Evolutionary conservation across 2,888 invertebrate genomes (phyloP).

Genomic region (Argyresthia albistria): DNA sequence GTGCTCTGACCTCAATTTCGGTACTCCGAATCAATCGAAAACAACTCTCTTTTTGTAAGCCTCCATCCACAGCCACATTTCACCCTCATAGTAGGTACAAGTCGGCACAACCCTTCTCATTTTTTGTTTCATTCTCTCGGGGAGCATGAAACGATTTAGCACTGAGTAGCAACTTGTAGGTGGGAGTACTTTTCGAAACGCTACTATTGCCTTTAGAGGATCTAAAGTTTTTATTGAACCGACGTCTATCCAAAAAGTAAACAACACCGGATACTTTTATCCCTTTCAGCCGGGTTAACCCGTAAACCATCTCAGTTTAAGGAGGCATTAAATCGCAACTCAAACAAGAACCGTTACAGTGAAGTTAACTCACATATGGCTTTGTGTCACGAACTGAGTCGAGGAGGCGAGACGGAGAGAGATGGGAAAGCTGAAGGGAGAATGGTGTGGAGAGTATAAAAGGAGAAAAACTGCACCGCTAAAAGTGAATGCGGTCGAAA

Average conservation of each 20-base stretch:
- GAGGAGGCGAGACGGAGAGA: conserved; percentile 47
- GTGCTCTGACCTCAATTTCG: too few species aligned
- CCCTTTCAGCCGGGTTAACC: conserved; percentile 66
- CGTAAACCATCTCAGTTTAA: conserved; percentile 72
- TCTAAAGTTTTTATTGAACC: conserved; percentile 58
- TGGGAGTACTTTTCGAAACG: neutral
- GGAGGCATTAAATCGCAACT: conserved; percentile 73
- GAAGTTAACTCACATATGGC: conserved; percentile 72
- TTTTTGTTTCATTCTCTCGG: too few species aligned
- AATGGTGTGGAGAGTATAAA: conserved; percentile 66
- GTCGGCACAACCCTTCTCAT: too few species aligned
- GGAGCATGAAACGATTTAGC: too few species aligned
- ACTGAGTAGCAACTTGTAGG: too few species aligned
- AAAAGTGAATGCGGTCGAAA: conserved; percentile 73
- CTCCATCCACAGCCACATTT: too few species aligned
- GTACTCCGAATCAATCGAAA: too few species aligned
- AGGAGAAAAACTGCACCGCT: conserved; percentile 71
- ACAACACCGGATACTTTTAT: conserved; percentile 60
- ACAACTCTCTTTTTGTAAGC: too few species aligned
- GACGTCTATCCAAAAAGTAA: conserved; percentile 56
- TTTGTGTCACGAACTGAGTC: conserved; percentile 64
- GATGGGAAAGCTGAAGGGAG: conserved; percentile 51
- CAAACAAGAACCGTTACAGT: conserved; percentile 70
- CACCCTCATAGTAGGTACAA: too few species aligned
- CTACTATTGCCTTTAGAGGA: conserved; percentile 39